Evolutionary conservation across 2,113 vertebrate species (phyloP).

Genomic region (Syngnathoides biaculeatus): DNA sequence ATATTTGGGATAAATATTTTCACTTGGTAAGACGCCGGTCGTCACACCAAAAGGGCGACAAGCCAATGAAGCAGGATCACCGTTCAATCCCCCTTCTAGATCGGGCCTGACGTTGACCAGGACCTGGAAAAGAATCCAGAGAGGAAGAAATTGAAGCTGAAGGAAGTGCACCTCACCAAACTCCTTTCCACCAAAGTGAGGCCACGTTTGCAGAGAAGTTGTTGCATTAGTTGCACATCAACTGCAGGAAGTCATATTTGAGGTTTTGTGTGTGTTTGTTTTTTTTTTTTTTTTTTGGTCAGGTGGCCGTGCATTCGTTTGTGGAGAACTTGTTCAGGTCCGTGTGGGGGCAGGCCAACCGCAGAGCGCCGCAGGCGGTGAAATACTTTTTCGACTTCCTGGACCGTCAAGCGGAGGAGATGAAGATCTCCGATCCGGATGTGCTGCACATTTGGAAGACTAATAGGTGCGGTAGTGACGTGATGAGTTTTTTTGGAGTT

Average conservation of each 20-base stretch:
- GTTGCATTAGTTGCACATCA: background rate
- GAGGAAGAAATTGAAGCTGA: slow-evolving; percentile 93
- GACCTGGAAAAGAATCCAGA: slow-evolving; percentile 76
- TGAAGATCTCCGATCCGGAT: slow-evolving; percentile 91
- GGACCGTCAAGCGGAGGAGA: slow-evolving; percentile 85
- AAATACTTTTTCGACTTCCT: slow-evolving; percentile 96
- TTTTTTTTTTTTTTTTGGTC: too few relatives aligned
- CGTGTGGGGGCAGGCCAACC: slow-evolving; percentile 84
- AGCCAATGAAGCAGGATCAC: too few relatives aligned
- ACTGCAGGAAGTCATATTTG: background rate
- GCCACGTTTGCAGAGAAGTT: slow-evolving; percentile 4
- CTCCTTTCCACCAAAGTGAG: slow-evolving; percentile 92
- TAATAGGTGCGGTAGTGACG: slow-evolving; percentile 84
- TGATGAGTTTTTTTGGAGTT: too few relatives aligned
- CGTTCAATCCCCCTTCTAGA: too few relatives aligned
- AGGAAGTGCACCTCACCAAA: slow-evolving; percentile 96
- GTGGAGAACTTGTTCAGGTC: slow-evolving; percentile 90
- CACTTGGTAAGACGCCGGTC: slow-evolving; percentile 83
- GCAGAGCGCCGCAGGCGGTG: slow-evolving; percentile 81
- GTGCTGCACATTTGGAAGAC: slow-evolving; percentile 98
- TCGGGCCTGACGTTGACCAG: slow-evolving; percentile 81
- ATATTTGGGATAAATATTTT: slow-evolving; percentile 84
- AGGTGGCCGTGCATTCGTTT: slow-evolving; percentile 92
- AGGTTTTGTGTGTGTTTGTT: too few relatives aligned
- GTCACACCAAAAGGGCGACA: background rate